phyloP scores from a whole-genome alignment of 2,888 invertebrate species.

The Meghimatium bilineatum region DNA sequence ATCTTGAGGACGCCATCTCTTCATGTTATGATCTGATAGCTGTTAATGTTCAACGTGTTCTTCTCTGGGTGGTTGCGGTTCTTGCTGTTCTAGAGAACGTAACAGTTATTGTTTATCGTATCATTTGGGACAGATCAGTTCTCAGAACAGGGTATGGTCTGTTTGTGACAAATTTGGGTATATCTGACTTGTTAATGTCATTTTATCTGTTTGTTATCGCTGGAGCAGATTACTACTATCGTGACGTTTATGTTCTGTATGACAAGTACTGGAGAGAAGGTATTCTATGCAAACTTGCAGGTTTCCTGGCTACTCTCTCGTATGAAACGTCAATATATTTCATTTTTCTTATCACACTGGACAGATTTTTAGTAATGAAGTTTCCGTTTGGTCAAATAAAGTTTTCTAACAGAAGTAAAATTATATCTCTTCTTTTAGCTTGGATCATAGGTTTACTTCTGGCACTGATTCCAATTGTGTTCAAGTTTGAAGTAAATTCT shows the following conservation, averaged over 20 bases:
- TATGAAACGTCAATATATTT: constrained; percentile 18
- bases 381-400: no score
- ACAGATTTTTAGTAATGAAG: no score
- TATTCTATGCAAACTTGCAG: not conserved
- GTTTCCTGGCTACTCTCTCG: constrained; percentile 10
- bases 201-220: constrained; percentile 60
- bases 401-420: no score
- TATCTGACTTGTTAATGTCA: constrained; percentile 61
- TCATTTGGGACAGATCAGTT: constrained; percentile 58
- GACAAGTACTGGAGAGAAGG: constrained; percentile 1
- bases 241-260: not conserved
- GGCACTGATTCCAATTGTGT: no score
- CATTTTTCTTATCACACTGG: constrained; percentile 21
- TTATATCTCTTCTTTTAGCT: no score
- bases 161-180: constrained; percentile 32
- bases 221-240: constrained; percentile 54
- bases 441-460: no score
- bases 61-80: constrained; percentile 50
- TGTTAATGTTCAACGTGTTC: constrained; percentile 39
- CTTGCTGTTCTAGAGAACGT: constrained; percentile 56
- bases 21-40: constrained; percentile 58
- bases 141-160: constrained; percentile 28
- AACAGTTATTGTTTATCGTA: constrained; percentile 52
- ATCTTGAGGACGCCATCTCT: constrained; percentile 54
- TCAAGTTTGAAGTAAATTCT: no score